Conservation (phyloP, 2,113 vertebrate species). For the Atractosteus spatula region DNA sequence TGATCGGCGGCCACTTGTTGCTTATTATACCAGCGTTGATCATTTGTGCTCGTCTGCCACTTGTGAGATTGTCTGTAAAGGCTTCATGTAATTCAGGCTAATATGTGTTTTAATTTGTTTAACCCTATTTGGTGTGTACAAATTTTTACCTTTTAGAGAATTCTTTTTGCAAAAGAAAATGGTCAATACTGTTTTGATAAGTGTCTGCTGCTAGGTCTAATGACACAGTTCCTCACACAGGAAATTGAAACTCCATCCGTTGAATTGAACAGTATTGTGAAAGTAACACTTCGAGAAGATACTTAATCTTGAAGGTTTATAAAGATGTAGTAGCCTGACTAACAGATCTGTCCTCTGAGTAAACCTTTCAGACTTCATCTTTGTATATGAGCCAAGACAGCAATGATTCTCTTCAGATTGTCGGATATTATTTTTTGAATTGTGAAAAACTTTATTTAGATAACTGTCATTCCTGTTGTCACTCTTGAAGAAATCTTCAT, state of each 20-base stretch:
- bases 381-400: background rate
- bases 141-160: conserved; percentile 15
- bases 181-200: conserved; percentile 7
- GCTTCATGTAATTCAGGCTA: conserved; percentile 11
- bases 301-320: conserved; percentile 2
- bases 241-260: background rate
- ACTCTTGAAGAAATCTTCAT: background rate
- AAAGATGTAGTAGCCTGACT: conserved; percentile 3
- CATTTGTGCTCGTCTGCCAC: conserved; percentile 17
- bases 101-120: conserved; percentile 18
- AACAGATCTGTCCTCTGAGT: background rate
- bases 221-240: conserved; percentile 6
- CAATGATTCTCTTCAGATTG: background rate
- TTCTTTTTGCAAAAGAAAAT: conserved; percentile 11
- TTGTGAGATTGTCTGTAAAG: conserved; percentile 5
- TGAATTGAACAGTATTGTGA: conserved; percentile 12
- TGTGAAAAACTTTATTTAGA: too few species aligned
- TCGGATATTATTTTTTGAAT: too few species aligned
- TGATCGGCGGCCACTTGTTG: background rate
- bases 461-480: background rate
- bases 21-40: background rate
- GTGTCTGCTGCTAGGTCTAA: conserved; percentile 9
- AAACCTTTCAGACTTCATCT: background rate
- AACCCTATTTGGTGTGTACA: conserved; percentile 9
- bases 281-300: background rate